These are phyloP conservation scores for Dryobates pubescens DNA, from an alignment of 2,797 vertebrate genomes.

Conservation along the genomic window DNA sequence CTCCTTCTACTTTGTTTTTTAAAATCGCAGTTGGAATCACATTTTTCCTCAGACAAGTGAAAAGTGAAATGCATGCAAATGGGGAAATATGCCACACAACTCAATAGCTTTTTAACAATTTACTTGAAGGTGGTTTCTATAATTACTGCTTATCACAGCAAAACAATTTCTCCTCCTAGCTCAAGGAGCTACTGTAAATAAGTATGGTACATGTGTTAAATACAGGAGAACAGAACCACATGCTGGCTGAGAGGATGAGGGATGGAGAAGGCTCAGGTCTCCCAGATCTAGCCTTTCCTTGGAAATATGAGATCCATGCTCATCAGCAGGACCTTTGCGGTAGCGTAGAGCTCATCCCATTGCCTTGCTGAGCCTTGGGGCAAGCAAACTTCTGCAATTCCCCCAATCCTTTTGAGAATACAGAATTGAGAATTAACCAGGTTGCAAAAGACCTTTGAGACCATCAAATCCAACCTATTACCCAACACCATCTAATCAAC, in stretches of 20 bases:
- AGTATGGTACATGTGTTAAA: not conserved
- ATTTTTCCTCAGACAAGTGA: not conserved
- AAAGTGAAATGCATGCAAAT: slow-evolving; percentile 25
- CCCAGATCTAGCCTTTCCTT: not conserved
- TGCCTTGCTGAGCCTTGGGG: not conserved
- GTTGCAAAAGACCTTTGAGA: too few species aligned
- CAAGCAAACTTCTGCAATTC: not conserved
- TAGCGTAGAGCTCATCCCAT: fast-evolving
- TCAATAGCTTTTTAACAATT: slow-evolving; percentile 24
- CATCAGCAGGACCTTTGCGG: not conserved
- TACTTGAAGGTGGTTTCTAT: slow-evolving; percentile 29
- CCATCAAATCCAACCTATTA: too few species aligned
- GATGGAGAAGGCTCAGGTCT: not conserved
- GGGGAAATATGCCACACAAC: not conserved
- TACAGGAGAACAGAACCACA: not conserved
- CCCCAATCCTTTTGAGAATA: not conserved
- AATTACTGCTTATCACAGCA: slow-evolving; percentile 16
- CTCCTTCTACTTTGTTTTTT: not conserved
- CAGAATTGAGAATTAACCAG: too few species aligned
- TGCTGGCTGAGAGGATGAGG: not conserved
- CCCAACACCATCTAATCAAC: too few species aligned
- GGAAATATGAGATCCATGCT: not conserved
- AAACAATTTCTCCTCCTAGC: slow-evolving; percentile 30
- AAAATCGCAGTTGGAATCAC: not conserved
- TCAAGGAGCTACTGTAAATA: slow-evolving; percentile 13